phyloP scores from a whole-genome alignment of 2,113 vertebrate species.

The Galemys pyrenaicus region DNA sequence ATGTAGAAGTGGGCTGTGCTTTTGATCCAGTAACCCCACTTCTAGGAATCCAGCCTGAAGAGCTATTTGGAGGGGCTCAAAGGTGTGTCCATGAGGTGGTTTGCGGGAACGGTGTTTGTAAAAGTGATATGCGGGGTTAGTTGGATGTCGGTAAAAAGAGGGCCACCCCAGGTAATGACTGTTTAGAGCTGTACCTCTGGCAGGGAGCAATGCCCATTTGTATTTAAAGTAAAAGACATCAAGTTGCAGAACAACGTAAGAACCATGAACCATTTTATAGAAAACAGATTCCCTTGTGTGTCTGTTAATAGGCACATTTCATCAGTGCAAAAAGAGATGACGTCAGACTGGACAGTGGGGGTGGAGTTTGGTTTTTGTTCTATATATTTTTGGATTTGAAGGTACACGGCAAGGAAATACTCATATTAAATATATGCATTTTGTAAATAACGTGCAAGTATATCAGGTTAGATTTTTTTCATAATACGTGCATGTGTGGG shows the following conservation, averaged over 20 bases:
- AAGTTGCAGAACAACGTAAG: background rate
- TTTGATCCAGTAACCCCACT: background rate
- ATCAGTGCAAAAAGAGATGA: background rate
- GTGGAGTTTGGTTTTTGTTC: background rate
- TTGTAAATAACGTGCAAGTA: background rate
- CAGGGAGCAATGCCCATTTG: background rate
- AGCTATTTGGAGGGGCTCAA: background rate
- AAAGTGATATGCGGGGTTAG: background rate
- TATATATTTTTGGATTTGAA: background rate
- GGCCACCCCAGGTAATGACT: accelerated
- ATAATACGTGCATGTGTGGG: too few species aligned
- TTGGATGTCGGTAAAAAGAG: accelerated
- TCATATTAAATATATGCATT: background rate
- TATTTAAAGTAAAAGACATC: background rate
- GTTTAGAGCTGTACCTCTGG: background rate
- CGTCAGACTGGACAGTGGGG: background rate
- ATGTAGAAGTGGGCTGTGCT: background rate
- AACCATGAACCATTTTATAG: background rate
- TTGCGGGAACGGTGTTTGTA: background rate
- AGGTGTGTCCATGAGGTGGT: background rate
- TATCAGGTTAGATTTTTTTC: background rate
- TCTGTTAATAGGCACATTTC: background rate
- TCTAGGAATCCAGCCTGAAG: background rate
- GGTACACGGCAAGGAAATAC: background rate
- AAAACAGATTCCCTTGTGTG: background rate